Base-by-base conservation (phyloP, 2,888 invertebrate species). In the Drosophila parthenogenetica region DNA sequence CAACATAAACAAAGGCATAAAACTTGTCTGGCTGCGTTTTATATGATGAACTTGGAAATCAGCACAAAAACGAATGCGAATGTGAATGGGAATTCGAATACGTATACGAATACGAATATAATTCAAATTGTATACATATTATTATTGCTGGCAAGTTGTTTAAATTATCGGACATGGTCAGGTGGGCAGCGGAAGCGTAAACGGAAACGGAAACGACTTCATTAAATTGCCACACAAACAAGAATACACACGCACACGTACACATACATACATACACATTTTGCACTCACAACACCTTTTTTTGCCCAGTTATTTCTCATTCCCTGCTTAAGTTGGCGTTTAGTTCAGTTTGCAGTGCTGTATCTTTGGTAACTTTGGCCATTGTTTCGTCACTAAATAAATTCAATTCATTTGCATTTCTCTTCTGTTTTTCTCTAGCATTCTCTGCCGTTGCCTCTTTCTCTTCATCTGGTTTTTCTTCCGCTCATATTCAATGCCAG, bases 361-460 rank as follows among this genome's bases (percentile, higher is more conserved):
- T 50, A n/a, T 35, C 42, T n/a, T n/a, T 37, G 35, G 13, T 35
- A 13, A 42, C 32, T 40, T 40, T 57, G 35, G 7, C 45, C 37
- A 42, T 14, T 77, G 37, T 65, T 73, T 81, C 45, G 42, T 53
- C 57, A 50, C n/a, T 22, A 70, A 68, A 83, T 48, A 62, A 65
- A 72, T 79, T 79, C 66, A 69, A 53, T 62, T 67, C 64, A 81
- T 85, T 85, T 81, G 82, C 81, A 81, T 84, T 69, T 63, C 54
- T 46, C 45, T 48, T 11, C 45, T 16, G 13, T 25, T 3, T 17
- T 16, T 25, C 37, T 14, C 5, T 29, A 8, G 16, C 29, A 8
- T 29, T 29, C 29, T 29, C 29, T 29, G 1, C 3, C 19, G 19
- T 3, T 19, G 2, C 29, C 5, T 29, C 29, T 32, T 7, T 11